These are phyloP conservation scores for Agonopterix subpropinquella DNA, from an alignment of 2,888 invertebrate species.

Conservation along the genomic window DNA sequence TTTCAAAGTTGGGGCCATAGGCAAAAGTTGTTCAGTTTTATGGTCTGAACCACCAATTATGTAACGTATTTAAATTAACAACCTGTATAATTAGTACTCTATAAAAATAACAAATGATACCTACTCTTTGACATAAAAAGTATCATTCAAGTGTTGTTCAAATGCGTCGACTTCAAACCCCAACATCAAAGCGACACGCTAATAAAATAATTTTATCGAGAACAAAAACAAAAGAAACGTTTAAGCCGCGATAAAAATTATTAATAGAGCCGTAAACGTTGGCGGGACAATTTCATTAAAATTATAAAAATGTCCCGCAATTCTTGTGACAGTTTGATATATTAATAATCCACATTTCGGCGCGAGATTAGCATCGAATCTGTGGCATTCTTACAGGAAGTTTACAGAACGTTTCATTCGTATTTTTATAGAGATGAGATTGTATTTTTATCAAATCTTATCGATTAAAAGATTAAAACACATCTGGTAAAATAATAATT, in stretches of 20 bases:
- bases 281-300: slow-evolving; percentile 23
- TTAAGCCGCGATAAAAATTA: slow-evolving; percentile 60
- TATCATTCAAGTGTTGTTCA: background rate
- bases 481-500: too few species aligned
- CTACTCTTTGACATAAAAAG: slow-evolving; percentile 9
- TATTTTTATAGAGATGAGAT: slow-evolving; percentile 40
- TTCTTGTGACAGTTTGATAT: slow-evolving; percentile 43
- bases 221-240: slow-evolving; percentile 58
- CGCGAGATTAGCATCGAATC: slow-evolving; percentile 54
- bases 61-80: background rate
- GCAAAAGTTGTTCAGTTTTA: too few species aligned
- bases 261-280: slow-evolving; percentile 51
- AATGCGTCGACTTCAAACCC: background rate
- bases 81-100: slow-evolving; percentile 19
- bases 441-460: slow-evolving; percentile 4
- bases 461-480: background rate
- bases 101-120: slow-evolving; percentile 23
- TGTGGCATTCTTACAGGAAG: slow-evolving; percentile 39
- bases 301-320: slow-evolving; percentile 21
- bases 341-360: slow-evolving; percentile 50
- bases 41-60: too few species aligned
- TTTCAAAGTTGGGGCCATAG: too few species aligned
- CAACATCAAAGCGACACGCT: slow-evolving; percentile 36
- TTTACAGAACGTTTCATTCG: slow-evolving; percentile 32
- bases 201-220: slow-evolving; percentile 50